phyloP scores from a whole-genome alignment of 1,140 invertebrate species.

The Scaptomyza hsui region DNA sequence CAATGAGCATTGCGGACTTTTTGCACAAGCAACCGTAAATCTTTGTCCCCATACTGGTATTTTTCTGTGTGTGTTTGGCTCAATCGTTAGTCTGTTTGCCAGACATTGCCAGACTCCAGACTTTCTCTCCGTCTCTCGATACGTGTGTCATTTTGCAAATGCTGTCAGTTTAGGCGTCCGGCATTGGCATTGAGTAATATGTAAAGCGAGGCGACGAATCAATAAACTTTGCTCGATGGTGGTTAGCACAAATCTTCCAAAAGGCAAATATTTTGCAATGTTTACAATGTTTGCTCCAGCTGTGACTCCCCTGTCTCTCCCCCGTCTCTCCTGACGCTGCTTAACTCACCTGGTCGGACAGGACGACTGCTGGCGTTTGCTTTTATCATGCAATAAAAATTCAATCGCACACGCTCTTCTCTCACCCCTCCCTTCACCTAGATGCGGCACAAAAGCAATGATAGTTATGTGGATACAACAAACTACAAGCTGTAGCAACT shows the following conservation, averaged over 20 bases:
- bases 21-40: conserved; percentile 4
- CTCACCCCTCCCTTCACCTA: no score
- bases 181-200: conserved; percentile 43
- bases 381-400: conserved; percentile 80
- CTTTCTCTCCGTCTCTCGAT: conserved; percentile 29
- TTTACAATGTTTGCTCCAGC: conserved; percentile 65
- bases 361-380: conserved; percentile 41
- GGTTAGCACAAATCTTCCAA: conserved; percentile 69
- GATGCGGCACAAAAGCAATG: conserved; percentile 55
- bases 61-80: conserved; percentile 4
- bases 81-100: conserved; percentile 17
- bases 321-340: conserved; percentile 6
- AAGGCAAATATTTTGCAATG: conserved; percentile 76
- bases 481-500: conserved; percentile 26
- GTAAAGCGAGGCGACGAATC: conserved; percentile 49
- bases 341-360: conserved; percentile 36
- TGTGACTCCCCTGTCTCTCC: not conserved
- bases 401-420: conserved; percentile 63
- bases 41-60: not conserved
- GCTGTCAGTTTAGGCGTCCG: conserved; percentile 66
- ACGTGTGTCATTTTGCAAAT: conserved; percentile 74
- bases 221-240: conserved; percentile 68
- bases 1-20: not conserved
- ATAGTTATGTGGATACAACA: conserved; percentile 68
- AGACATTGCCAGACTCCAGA: not conserved